phyloP scores from a whole-genome alignment of 2,797 vertebrate species.

The Acestrorhynchus altus region DNA sequence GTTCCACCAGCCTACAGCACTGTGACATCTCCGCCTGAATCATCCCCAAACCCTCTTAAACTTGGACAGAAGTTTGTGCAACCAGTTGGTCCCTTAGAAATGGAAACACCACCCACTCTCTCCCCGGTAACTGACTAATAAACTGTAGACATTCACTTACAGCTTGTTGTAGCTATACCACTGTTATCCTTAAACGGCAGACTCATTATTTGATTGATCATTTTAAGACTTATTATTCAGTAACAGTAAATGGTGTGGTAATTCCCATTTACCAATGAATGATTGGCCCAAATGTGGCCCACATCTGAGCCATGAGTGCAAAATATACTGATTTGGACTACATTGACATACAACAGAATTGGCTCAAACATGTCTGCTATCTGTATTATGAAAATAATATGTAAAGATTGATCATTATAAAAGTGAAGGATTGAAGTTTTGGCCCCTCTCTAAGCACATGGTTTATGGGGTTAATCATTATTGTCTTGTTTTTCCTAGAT shows the following conservation, averaged over 20 bases:
- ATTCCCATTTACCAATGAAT: too few species aligned
- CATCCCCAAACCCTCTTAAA: conserved; percentile 50
- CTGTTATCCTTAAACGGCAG: background rate
- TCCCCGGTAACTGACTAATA: conserved; percentile 41
- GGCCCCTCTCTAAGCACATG: too few species aligned
- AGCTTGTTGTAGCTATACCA: background rate
- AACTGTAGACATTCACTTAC: conserved; percentile 1
- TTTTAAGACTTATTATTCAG: too few species aligned
- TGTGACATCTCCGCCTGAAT: conserved; percentile 73
- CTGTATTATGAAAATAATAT: background rate
- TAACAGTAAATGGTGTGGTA: too few species aligned
- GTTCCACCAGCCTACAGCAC: conserved; percentile 86
- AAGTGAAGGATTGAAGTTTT: background rate
- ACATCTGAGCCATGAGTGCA: too few species aligned
- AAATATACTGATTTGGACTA: too few species aligned
- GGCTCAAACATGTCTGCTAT: too few species aligned
- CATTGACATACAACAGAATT: too few species aligned
- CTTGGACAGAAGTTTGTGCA: conserved; percentile 48
- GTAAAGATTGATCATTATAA: background rate
- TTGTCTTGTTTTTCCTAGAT: conserved; percentile 32
- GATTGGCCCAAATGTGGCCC: too few species aligned
- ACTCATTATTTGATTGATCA: too few species aligned
- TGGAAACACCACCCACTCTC: conserved; percentile 35
- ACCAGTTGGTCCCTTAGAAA: conserved; percentile 56
- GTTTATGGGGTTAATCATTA: background rate